A percentile compares a stretch with the other conserved stretches of the same genome.
phyloP scores from a whole-genome alignment of 64 coral and sea anemone species.

The Stylophora pistillata region DNA sequence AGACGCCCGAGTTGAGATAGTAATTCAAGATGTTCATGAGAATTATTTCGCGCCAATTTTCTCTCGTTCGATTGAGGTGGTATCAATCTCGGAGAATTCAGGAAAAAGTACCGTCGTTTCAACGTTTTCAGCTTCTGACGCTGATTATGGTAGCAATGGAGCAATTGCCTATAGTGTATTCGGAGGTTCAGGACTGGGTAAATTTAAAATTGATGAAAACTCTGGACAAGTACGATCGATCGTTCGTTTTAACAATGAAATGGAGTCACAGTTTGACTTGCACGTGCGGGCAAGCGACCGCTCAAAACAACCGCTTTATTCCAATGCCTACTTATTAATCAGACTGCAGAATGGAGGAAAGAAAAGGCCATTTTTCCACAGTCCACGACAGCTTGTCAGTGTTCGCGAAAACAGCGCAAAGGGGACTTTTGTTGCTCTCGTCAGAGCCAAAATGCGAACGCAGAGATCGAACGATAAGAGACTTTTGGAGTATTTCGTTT shows the following conservation, averaged over 20 bases:
- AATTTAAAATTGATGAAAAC: constrained; percentile 67
- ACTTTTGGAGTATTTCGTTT: constrained; percentile 60
- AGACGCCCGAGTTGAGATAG: constrained; percentile 54
- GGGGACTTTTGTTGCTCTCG: constrained; percentile 75
- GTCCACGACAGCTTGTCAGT: constrained; percentile 20
- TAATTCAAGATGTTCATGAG: constrained; percentile 70
- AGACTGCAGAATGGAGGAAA: constrained; percentile 22
- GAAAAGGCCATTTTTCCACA: constrained; percentile 70
- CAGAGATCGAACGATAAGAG: not conserved
- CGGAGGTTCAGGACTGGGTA: constrained; percentile 74
- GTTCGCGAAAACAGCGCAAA: constrained; percentile 74
- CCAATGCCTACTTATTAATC: constrained; percentile 65
- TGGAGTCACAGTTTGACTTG: constrained; percentile 61
- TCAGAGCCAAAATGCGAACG: constrained; percentile 40
- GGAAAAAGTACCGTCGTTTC: constrained; percentile 21
- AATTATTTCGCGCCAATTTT: constrained; percentile 82
- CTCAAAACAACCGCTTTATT: constrained; percentile 57
- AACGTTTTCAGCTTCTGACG: constrained; percentile 67
- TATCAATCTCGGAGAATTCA: constrained; percentile 50
- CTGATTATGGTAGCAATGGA: constrained; percentile 60
- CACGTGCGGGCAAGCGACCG: constrained; percentile 73
- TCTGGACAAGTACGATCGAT: constrained; percentile 56
- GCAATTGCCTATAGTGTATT: constrained; percentile 57
- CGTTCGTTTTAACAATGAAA: constrained; percentile 55
- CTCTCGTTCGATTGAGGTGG: constrained; percentile 11